Evolutionary conservation across 2,113 vertebrate genomes (phyloP), one percentile per base, ranked within the genome.

Genomic region (Campylomormyrus numenius): DNA sequence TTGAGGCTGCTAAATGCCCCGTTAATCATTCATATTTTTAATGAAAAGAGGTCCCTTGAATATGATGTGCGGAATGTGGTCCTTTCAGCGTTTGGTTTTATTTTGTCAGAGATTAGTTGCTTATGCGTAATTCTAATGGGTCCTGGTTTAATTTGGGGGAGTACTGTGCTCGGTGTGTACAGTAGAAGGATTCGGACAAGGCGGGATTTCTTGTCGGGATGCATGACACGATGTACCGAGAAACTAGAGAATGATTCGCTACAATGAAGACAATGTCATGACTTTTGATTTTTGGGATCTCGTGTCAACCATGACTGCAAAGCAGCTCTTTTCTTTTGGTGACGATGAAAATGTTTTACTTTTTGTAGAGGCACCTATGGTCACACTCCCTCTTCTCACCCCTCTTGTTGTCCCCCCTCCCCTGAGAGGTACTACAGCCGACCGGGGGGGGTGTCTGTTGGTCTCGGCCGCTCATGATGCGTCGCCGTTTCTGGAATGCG

Each of bases 401-500:
- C 62, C 3, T 3, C 27, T 31, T 70, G 62, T 70, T 77, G 35
- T n/a, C 19, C 11, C 31, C 27, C 46, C 27, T 39, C 19, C 27
- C 50, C 48, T 13, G 13, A 89, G 70, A 85, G 49, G 42, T 56
- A 50, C 35, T 53, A 39, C 31, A 31, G 24, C 52, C 39, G 17
- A 27, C 66, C 35, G 35, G 35, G 35, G 35, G 35, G 84, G 58
- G 85, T 48, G 74, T 88, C 52, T 88, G 74, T 58, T n/a, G 35
- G 21, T 48, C 90, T 48, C 39, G 46, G 48, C 86, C 53, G 21
- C 56, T 56, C 15, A 89, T 89, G 74, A 77, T 90, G 90, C 91
- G 90, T 91, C 87, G 94, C 92, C 89, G 94, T 92, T 62, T 91
- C 87, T 89, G 95, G 96, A 97, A 96, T 96, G 95, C 95, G 94